phyloP scores from a whole-genome alignment of 2,888 invertebrate species.

The Caprella mutica region DNA sequence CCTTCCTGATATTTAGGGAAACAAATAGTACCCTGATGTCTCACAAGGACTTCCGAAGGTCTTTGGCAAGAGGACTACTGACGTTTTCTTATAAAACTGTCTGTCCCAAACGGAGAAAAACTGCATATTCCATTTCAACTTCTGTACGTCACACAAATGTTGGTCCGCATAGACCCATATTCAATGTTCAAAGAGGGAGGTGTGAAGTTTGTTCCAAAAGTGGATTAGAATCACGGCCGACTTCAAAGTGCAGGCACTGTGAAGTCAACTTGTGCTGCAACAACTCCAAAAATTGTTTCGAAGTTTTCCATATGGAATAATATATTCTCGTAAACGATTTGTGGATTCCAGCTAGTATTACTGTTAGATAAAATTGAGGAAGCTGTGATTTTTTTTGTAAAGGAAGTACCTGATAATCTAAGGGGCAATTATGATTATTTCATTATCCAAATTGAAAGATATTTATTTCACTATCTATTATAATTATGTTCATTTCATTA shows the following conservation, averaged over 20 bases:
- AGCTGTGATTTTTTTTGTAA: no score
- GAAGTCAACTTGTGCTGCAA: background rate
- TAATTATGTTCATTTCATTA: no score
- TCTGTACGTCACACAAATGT: background rate
- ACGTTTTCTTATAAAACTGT: background rate
- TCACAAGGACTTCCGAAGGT: conserved; percentile 10
- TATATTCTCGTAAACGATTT: no score
- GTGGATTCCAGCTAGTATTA: no score
- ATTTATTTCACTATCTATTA: no score
- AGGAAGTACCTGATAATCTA: no score
- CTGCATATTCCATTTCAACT: background rate
- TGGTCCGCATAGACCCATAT: background rate
- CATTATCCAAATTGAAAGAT: no score
- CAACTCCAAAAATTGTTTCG: background rate
- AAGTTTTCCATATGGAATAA: background rate
- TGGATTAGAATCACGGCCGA: background rate
- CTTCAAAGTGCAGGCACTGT: no score
- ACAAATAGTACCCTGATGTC: background rate
- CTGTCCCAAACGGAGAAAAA: conserved; percentile 1
- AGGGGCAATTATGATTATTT: no score
- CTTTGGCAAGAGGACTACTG: conserved; percentile 11
- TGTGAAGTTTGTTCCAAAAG: background rate
- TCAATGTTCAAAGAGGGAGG: background rate
- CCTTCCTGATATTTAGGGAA: conserved; percentile 13
- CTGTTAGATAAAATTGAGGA: no score